Percentiles rank a stretch among this genome's conserved stretches.
Evolutionary conservation across 2,888 invertebrate genomes (phyloP).

Genomic region (Meteorus cinctellus): DNA sequence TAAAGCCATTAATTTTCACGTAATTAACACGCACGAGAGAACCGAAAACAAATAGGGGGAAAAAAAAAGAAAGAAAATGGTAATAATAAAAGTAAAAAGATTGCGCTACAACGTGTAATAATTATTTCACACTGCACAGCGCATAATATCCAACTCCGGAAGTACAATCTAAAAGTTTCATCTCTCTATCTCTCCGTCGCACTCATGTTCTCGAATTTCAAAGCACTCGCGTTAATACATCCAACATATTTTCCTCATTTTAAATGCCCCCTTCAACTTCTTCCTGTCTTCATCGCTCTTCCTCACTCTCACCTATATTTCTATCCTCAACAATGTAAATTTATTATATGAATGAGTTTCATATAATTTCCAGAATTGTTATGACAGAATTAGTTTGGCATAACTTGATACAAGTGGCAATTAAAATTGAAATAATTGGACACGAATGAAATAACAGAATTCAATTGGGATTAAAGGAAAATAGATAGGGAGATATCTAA

Average conservation of each 20-base stretch:
- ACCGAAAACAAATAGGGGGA: neutral
- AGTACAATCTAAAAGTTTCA: slow-evolving; percentile 7
- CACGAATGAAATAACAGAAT: neutral
- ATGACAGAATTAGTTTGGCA: neutral
- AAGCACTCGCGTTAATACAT: neutral
- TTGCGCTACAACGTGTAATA: neutral
- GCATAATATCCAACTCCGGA: neutral
- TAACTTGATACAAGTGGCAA: slow-evolving; percentile 13
- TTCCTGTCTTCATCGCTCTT: neutral
- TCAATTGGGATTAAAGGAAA: neutral
- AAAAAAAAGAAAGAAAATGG: neutral
- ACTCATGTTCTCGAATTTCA: slow-evolving; percentile 15
- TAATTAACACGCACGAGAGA: slow-evolving; percentile 9
- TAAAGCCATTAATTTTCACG: neutral
- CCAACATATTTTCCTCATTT: neutral
- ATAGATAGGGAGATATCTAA: neutral
- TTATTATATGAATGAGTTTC: neutral
- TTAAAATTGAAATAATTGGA: slow-evolving; percentile 7
- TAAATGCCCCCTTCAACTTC: neutral
- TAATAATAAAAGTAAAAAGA: slow-evolving; percentile 3
- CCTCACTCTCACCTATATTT: neutral
- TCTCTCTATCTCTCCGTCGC: neutral
- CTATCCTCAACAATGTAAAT: neutral
- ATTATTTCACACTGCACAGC: slow-evolving; percentile 24
- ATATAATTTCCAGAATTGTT: slow-evolving; percentile 6